These are phyloP conservation scores for Azorinus chamasolen DNA, from an alignment of 2,888 invertebrate genomes.

Conservation along the genomic window DNA sequence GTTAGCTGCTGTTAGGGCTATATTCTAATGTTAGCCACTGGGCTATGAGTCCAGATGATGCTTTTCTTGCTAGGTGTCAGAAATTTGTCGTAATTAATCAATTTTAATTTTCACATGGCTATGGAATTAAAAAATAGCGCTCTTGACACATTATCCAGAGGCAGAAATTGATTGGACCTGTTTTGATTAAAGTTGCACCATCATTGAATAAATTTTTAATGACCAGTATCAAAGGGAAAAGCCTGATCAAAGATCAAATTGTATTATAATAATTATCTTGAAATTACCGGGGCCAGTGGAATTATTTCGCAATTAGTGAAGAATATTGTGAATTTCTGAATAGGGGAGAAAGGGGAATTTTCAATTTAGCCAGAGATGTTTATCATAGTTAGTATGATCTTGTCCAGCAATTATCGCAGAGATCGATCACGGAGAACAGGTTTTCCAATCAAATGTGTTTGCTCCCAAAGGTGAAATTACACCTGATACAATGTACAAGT, in stretches of 20 bases:
- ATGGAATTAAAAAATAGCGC: constrained; percentile 48
- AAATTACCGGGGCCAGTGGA: constrained; percentile 36
- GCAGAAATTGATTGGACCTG: constrained; percentile 40
- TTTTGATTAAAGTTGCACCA: constrained; percentile 52
- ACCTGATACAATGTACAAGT: too few species aligned
- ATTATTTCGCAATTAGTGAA: constrained; percentile 51
- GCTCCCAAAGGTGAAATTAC: too few species aligned
- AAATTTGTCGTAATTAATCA: constrained; percentile 49
- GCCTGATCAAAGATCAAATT: constrained; percentile 29
- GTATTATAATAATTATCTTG: constrained; percentile 42
- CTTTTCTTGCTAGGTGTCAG: constrained; percentile 7
- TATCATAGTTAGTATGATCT: too few species aligned
- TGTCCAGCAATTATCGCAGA: too few species aligned
- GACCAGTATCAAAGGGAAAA: constrained; percentile 39
- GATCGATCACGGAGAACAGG: too few species aligned
- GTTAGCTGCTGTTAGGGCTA: too few species aligned
- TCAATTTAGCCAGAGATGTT: too few species aligned
- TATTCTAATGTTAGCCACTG: too few species aligned
- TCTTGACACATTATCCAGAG: constrained; percentile 4
- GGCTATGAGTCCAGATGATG: too few species aligned
- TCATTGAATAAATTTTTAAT: constrained; percentile 58
- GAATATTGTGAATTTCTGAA: too few species aligned
- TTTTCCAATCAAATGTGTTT: too few species aligned
- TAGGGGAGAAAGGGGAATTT: too few species aligned
- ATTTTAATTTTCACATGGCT: constrained; percentile 40